Evolutionary conservation across 37 sponge, comb jelly and placozoan species (phyloP).

Genomic region (Dysidea cf. avara): DNA sequence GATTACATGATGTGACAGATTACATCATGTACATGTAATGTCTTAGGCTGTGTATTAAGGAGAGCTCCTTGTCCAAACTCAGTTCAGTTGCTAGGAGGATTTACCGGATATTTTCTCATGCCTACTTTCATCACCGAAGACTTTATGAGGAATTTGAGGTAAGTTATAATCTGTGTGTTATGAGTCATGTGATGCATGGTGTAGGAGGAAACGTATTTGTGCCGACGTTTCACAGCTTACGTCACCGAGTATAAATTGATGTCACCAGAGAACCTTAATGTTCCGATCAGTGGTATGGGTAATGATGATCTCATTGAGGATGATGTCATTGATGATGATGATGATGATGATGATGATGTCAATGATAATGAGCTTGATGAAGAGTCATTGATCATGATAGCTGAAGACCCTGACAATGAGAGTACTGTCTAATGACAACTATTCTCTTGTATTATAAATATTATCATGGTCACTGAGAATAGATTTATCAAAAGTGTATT

Average conservation of each 20-base stretch:
- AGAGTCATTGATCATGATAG: too few relatives aligned
- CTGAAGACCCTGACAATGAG: too few relatives aligned
- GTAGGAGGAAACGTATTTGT: constrained; percentile 81
- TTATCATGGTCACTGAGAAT: too few relatives aligned
- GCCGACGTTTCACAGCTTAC: constrained; percentile 85
- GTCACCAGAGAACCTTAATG: constrained; percentile 81
- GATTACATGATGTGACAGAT: constrained; percentile 12
- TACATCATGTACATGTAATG: not conserved
- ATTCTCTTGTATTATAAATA: too few relatives aligned
- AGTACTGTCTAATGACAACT: too few relatives aligned
- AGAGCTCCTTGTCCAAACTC: constrained; percentile 78
- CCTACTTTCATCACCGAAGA: constrained; percentile 89
- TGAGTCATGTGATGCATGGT: not conserved
- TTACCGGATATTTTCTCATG: constrained; percentile 96
- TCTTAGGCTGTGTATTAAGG: constrained; percentile 88
- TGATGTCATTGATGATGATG: too few relatives aligned
- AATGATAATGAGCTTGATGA: too few relatives aligned
- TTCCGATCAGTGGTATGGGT: constrained; percentile 49
- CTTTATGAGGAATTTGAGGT: constrained; percentile 92
- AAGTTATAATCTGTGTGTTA: not conserved
- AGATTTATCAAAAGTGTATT: too few relatives aligned
- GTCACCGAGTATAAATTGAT: constrained; percentile 90
- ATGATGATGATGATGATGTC: too few relatives aligned
- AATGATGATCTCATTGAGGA: too few relatives aligned
- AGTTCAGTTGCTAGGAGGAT: constrained; percentile 86